Base-by-base conservation (phyloP, 2,888 invertebrate species). In the Seira ritae region DNA sequence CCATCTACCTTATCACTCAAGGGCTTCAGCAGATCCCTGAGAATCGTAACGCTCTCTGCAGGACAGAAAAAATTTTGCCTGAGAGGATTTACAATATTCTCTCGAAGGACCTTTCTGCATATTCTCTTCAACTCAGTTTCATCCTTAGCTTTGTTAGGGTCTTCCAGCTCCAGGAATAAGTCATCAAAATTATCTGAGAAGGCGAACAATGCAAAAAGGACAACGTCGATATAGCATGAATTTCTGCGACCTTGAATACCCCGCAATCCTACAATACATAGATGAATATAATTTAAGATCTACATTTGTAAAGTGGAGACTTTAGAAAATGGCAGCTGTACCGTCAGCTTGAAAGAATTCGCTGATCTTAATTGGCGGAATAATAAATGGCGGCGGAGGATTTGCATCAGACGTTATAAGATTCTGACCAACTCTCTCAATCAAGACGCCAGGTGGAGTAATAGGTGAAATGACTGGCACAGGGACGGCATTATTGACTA, bases 1-100 rank as follows among this genome's bases (percentile, higher is more conserved):
- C 86, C 86, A 24, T 86, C 86, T n/a, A 86, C 70, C 76, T 86
- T 85, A 55, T 85, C 71, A 67, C 86, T 86, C 31, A 86, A 55
- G 17, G 80, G 83, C 20, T 81, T 84, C 67, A 86, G 42, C 3
- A 85, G 70, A 68, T 86, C 85, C 65, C 86, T 37, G 3, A 86
- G 69, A 68, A 80, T 80, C 1, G 71, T 80, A 4, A 86, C 76
- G n/a, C 86, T 85, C 69, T 73, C 80, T 0, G 85, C 84, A 22
- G 86, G 77, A 37, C 83, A 83, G 62, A 80, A 86, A 22, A 83
- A 86, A 37, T 86, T 84, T 80, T 83, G 84, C 22, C 86, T 50
- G n/a, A 85, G 70, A 6, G 86, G 86, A 46, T 86, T 86, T 8
- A 86, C 86, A 42, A 86, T 85, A 22, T 85, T 80, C 74, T 81